These are phyloP conservation scores for Microcebus tavaratra DNA, from an alignment of 2,113 vertebrate genomes.

Conservation along the genomic window DNA sequence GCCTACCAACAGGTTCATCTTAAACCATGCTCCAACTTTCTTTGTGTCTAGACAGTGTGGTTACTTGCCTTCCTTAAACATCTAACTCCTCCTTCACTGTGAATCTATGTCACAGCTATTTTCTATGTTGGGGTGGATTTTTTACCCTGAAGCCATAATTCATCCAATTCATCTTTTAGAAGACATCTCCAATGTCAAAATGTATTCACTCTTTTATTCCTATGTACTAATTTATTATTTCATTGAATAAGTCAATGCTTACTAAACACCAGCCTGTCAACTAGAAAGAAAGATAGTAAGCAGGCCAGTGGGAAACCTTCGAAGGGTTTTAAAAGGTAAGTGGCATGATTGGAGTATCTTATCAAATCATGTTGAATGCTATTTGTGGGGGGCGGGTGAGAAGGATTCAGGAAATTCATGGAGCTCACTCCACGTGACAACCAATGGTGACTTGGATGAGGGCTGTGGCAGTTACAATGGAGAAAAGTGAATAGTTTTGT, in stretches of 20 bases:
- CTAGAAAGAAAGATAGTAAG: neutral
- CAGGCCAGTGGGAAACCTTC: neutral
- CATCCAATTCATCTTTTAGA: neutral
- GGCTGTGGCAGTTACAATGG: neutral
- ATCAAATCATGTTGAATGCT: neutral
- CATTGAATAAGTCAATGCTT: neutral
- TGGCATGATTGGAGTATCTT: neutral
- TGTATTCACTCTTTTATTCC: neutral
- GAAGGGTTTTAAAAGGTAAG: neutral
- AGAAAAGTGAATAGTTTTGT: neutral
- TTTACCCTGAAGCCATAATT: neutral
- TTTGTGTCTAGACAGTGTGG: neutral
- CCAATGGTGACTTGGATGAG: neutral
- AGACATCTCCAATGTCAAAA: neutral
- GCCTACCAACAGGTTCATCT: neutral
- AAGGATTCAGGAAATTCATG: neutral
- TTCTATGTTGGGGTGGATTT: neutral
- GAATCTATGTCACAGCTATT: neutral
- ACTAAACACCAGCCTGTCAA: neutral
- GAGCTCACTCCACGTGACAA: neutral
- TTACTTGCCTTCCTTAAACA: neutral
- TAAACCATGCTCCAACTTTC: neutral
- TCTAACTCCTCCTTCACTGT: neutral
- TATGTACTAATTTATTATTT: neutral
- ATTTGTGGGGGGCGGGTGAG: neutral